Percentiles rank a stretch among this genome's conserved stretches.
Evolutionary conservation across 2,888 invertebrate genomes (phyloP).

Genomic region (Gymnosoma rotundatum): DNA sequence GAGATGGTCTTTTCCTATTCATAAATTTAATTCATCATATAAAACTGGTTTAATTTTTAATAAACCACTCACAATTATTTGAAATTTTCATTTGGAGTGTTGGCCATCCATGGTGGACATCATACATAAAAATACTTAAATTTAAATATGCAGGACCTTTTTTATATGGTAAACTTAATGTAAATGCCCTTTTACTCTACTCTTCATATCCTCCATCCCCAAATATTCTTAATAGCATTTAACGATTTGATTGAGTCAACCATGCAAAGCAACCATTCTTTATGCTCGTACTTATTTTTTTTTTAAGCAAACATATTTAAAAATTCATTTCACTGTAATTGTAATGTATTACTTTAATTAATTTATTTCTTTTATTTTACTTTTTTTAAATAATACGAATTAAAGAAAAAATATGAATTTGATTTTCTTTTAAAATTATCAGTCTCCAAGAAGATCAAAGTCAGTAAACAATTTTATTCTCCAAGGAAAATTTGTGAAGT

Average conservation of each 20-base stretch:
- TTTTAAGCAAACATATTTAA: conserved; percentile 58
- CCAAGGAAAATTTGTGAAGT: conserved; percentile 40
- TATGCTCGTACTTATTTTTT: no score
- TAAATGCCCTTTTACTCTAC: conserved; percentile 1
- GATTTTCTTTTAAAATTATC: background rate
- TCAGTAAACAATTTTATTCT: conserved; percentile 24
- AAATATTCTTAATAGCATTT: conserved; percentile 29
- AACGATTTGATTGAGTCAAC: conserved; percentile 47
- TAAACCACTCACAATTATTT: conserved; percentile 69
- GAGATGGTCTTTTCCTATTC: conserved; percentile 27
- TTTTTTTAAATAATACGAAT: conserved; percentile 55
- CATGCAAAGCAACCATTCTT: background rate
- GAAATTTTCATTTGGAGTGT: conserved; percentile 67
- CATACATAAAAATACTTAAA: conserved; percentile 24
- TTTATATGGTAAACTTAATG: conserved; percentile 5
- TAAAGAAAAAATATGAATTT: conserved; percentile 42
- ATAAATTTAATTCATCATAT: conserved; percentile 54
- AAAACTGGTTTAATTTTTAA: conserved; percentile 68
- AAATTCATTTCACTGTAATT: conserved; percentile 64
- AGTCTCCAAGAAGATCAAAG: conserved; percentile 57
- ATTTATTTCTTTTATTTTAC: conserved; percentile 38
- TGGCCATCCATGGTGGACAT: conserved; percentile 61
- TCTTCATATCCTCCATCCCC: background rate
- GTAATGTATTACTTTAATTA: conserved; percentile 65
- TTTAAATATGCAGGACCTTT: conserved; percentile 63